Evolutionary conservation across 1,140 invertebrate genomes (phyloP), one percentile per base, ranked within the genome.

Genomic region (Adoxophyes honmai): DNA sequence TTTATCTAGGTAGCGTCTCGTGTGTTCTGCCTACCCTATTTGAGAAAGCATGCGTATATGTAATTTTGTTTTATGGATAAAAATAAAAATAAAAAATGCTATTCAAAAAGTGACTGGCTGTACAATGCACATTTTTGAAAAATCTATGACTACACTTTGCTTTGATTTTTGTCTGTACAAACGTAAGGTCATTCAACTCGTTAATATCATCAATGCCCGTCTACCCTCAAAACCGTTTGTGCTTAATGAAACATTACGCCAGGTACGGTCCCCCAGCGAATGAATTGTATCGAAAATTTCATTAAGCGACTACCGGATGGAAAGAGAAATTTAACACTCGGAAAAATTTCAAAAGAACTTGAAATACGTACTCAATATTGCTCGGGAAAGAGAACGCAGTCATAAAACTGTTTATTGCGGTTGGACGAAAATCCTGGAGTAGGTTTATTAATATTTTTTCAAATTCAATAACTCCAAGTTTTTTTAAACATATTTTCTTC

Each of bases 251-350:
- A 48, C 42, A 14, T 48, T 21, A 48, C 10, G 16, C 18, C n/a
- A 48, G n/a, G n/a, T 18, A 8, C 0, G n/a, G 42, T 35, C 56
- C 28, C 54, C 21, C 48, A 37, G 55, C 42, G 16, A 65, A 56
- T 44, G 62, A 59, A 66, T 59, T 70, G 78, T 75, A 78, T 83
- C 69, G 66, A 71, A 73, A 79, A 81, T 78, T 83, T 83, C 75
- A 79, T 81, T 83, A 76, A 74, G 62, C 68, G 57, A 68, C 76
- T 73, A 83, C 78, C 76, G 74, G 60, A 76, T 75, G 68, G 76
- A 79, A 75, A 73, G 64, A 53, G 70, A 78, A n/a, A 80, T 84
- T 84, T 81, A 54, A 81, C 78, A 80, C 77, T 84, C 44, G 70
- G 70, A 71, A 68, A 72, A 68, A 72, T 80, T 75, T 75, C 72